Evolutionary conservation across 1,140 invertebrate species (phyloP).

Genomic region (Lasioglossum baleicum): DNA sequence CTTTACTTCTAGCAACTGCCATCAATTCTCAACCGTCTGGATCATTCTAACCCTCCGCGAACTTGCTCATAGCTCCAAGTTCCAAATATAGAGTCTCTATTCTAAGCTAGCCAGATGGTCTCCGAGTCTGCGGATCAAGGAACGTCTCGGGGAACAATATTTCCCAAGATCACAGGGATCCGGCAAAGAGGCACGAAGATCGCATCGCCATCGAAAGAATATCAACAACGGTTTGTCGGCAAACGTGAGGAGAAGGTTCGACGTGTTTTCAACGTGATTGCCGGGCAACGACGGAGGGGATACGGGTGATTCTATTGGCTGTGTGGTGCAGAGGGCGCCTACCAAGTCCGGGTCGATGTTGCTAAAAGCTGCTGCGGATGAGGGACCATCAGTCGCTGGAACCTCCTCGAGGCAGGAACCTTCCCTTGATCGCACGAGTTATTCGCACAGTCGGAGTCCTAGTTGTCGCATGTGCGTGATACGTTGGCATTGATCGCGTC

Average conservation of each 20-base stretch:
- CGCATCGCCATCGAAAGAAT: neutral
- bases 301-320: slow-evolving; percentile 33
- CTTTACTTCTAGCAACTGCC: neutral
- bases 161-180: too few relatives aligned
- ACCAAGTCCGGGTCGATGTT: slow-evolving; percentile 52
- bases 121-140: neutral
- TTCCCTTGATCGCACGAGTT: neutral
- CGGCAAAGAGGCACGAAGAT: neutral
- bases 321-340: slow-evolving; percentile 30
- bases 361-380: slow-evolving; percentile 53
- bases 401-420: slow-evolving; percentile 9
- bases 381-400: slow-evolving; percentile 44
- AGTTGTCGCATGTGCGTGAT: neutral
- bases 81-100: neutral
- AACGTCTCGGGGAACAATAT: too few relatives aligned
- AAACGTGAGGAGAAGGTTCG: slow-evolving; percentile 34
- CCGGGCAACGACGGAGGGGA: slow-evolving; percentile 35
- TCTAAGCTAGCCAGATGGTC: neutral
- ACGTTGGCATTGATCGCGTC: neutral
- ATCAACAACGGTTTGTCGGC: slow-evolving; percentile 4
- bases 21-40: neutral
- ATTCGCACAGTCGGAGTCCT: neutral
- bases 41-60: neutral
- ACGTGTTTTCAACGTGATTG: slow-evolving; percentile 1
- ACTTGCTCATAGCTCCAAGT: neutral